phyloP scores from a whole-genome alignment of 2,113 vertebrate genomes.

The Ictidomys tridecemlineatus region DNA sequence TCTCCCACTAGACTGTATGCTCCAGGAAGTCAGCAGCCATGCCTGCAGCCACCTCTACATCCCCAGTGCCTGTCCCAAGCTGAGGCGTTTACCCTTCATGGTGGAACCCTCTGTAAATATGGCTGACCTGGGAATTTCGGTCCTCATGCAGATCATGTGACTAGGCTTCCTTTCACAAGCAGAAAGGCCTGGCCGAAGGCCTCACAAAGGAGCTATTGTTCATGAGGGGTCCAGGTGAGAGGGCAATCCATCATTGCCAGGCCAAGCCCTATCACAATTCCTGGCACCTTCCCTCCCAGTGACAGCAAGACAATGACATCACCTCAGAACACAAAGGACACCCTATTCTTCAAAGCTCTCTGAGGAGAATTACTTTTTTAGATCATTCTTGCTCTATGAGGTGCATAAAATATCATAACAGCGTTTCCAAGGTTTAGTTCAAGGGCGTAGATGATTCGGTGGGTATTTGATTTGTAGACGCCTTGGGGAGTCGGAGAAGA shows the following conservation, averaged over 20 bases:
- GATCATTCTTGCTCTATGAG: background rate
- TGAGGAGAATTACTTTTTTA: background rate
- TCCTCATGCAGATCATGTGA: background rate
- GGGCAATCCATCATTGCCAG: background rate
- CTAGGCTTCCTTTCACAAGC: background rate
- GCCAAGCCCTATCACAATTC: background rate
- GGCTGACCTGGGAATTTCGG: background rate
- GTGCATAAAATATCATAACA: slow-evolving; percentile 13
- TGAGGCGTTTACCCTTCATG: background rate
- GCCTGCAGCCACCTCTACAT: background rate
- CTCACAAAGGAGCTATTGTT: slow-evolving; percentile 25
- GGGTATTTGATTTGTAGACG: slow-evolving; percentile 36
- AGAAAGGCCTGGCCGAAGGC: background rate
- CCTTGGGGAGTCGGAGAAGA: slow-evolving; percentile 28
- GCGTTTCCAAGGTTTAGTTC: slow-evolving; percentile 44
- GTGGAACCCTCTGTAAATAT: background rate
- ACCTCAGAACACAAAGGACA: background rate
- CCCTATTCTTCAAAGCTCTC: background rate
- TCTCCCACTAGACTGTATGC: background rate
- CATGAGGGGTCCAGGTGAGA: background rate
- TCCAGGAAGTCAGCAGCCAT: background rate
- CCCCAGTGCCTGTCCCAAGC: background rate
- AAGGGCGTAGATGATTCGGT: slow-evolving; percentile 38
- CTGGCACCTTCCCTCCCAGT: background rate
- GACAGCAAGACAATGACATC: slow-evolving; percentile 29